Base-by-base conservation (phyloP, 2,888 invertebrate genomes). In the Archaeoteleia sp. region DNA sequence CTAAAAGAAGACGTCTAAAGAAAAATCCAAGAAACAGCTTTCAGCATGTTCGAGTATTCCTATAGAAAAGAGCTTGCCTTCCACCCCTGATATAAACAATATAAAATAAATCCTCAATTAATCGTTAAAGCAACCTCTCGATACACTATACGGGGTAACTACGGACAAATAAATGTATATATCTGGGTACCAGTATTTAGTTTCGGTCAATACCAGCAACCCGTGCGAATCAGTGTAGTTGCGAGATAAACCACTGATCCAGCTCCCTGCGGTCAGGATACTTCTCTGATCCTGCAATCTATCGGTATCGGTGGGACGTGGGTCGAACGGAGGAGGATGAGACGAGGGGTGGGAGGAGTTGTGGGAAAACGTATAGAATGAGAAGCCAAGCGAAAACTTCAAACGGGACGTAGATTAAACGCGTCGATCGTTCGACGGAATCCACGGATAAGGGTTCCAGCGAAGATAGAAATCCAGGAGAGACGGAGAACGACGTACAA, bases 381-480 rank as follows among this genome's bases (percentile, higher is more conserved):
- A 66, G 60, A 63, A 62, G 39, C 45, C 58, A 51, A 53, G 66
- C 67, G 68, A 73, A 75, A 73, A 74, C 72, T 75, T 76, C 74
- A 76, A 76, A 76, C 75, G 73, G 49, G 70, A 71, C 66, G 68
- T 67, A 74, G 75, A 76, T 77, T 74, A 75, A 77, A 74, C 71
- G 73, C 65, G 62, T 67, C 67, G 69, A 67, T 67, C 71, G 65
- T 46, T 66, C 61, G 58, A 54, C 61, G 57, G 61, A 67, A 62
- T 71, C 66, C 53, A 43, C 54, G 67, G 67, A 68, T 72, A 71
- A 74, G 67, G 74, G 67, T 49, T 54, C 49, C 55, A 20, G 35
- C 35, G 30, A 66, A 48, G 62, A 46, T 48, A 55, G 66, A 72
- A 57, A 60, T 53, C 49, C 39, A 29, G 27, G 42, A 43, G 54